Base-by-base conservation (phyloP, 2,797 vertebrate species). In the Lutjanus campechanus region DNA sequence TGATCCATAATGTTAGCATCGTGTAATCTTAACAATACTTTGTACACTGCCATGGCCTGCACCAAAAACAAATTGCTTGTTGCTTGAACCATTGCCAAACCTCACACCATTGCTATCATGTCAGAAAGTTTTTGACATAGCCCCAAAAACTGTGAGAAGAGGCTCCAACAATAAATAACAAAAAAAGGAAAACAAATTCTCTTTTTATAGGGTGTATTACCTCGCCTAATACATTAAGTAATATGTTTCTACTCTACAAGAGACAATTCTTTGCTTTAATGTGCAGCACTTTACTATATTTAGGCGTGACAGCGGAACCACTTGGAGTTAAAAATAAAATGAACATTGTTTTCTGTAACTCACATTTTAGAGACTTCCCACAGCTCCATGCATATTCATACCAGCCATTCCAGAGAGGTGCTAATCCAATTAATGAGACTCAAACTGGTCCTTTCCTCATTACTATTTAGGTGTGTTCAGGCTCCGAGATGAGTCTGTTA, bases 391-490 rank as follows among this genome's bases (percentile, higher is more conserved):
- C 88, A 90, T 89, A 85, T 92, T 90, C 86, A 93, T 89, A 84
- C 88, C 72, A 89, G 90, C 94, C 92, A 88, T 94, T 92, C 83
- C 87, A 91, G 71, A 86, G 70, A 78, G 90, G 89, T 92, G 85
- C 91, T 67, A 96, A 96, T 95, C 94, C 93, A 95, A 91, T 96
- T 96, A 96, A 95, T 90, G 91, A 88, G 90, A 50, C 1, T 91
- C 93, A 96, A 88, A 93, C 92, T 86, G 92, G 86, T 94, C 67
- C 88, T 91, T 93, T 89, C 82, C 92, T 54, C 90, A 95, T 93
- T 93, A 89, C 81, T 85, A 83, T 72, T 75, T 73, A 85, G 41
- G 90, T 90, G 87, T 93, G 90, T 95, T 94, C 87, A 92, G 83
- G 75, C 85, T 89, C 80, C 76, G 82, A 88, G 88, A 93, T 91